Evolutionary conservation across 2,888 invertebrate genomes (phyloP).

Genomic region (Drosophila diplacantha): DNA sequence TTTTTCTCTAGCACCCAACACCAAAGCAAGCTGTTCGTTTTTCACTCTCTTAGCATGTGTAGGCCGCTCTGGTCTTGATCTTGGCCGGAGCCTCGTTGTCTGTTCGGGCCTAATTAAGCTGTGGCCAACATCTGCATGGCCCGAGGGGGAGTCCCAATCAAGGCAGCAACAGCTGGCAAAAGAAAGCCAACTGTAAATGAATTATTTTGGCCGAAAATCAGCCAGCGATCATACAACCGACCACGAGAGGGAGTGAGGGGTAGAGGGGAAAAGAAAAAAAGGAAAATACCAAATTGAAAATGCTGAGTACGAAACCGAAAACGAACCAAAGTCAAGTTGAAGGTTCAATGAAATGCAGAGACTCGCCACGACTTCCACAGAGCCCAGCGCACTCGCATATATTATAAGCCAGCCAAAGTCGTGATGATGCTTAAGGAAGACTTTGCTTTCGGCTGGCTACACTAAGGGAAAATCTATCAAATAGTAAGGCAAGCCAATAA

Average conservation of each 20-base stretch:
- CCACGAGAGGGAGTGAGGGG: background rate
- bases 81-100: slow-evolving; percentile 42
- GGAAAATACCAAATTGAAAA: slow-evolving; percentile 61
- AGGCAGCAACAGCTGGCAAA: slow-evolving; percentile 33
- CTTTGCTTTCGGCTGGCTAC: slow-evolving; percentile 28
- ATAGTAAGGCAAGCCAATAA: rapidly evolving
- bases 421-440: slow-evolving; percentile 66
- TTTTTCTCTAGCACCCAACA: slow-evolving; percentile 40
- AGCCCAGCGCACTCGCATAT: slow-evolving; percentile 54
- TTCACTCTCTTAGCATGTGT: slow-evolving; percentile 30
- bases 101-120: slow-evolving; percentile 62
- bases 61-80: slow-evolving; percentile 41
- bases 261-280: background rate
- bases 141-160: slow-evolving; percentile 49
- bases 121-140: slow-evolving; percentile 60
- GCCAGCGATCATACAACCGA: slow-evolving; percentile 47
- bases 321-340: slow-evolving; percentile 73
- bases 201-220: slow-evolving; percentile 43
- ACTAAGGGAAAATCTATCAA: background rate
- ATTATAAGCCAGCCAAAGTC: slow-evolving; percentile 64
- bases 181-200: slow-evolving; percentile 42
- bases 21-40: slow-evolving; percentile 26
- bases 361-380: slow-evolving; percentile 37
- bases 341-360: slow-evolving; percentile 73
- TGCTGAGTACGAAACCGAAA: slow-evolving; percentile 20